Conservation (phyloP, 2,113 vertebrate species). For the Myrmecobius fasciatus region DNA sequence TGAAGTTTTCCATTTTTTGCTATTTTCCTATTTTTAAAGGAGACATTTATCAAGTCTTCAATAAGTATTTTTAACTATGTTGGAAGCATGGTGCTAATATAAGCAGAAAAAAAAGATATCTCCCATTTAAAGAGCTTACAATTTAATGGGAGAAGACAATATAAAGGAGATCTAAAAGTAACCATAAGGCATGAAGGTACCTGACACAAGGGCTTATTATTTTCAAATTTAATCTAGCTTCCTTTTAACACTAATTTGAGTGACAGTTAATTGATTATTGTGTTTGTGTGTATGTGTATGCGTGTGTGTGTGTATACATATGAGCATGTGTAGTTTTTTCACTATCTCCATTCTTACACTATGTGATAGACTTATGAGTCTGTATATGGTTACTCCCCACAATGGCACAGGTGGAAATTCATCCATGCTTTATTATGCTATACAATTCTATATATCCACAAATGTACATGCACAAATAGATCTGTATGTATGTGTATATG, state of each 20-base stretch:
- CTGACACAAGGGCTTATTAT: not conserved
- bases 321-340: no score
- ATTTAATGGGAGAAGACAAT: not conserved
- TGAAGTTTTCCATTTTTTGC: not conserved
- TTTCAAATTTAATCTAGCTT: not conserved
- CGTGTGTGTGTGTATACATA: no score
- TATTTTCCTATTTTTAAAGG: not conserved
- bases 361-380: no score
- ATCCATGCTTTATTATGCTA: no score
- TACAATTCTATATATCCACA: no score
- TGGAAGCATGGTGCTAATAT: not conserved
- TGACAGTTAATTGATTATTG: not conserved
- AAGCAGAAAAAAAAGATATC: not conserved
- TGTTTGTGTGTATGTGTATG: no score
- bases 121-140: not conserved
- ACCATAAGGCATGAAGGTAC: not conserved
- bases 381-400: no score
- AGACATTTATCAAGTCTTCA: not conserved
- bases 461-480: no score
- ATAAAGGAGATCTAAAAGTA: not conserved
- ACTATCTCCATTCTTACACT: no score
- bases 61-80: not conserved
- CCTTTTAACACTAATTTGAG: not conserved
- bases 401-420: no score
- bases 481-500: no score